Evolutionary conservation across 2,113 vertebrate species (phyloP).

Genomic region (Xiphophorus hellerii): DNA sequence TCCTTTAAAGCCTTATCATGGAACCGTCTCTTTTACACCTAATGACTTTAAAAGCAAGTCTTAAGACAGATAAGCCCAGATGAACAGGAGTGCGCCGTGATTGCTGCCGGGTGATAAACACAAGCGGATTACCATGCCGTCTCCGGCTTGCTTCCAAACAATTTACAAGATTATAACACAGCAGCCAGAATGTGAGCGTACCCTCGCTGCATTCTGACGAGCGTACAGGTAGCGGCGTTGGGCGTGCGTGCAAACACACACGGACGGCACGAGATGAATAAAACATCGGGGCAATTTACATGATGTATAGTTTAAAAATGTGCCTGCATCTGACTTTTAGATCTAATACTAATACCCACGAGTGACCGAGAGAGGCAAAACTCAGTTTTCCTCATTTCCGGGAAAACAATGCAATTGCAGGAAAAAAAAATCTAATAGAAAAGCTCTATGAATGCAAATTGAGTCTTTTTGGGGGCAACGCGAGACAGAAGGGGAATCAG

Average conservation of each 20-base stretch:
- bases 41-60: constrained; percentile 74
- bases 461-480: constrained; percentile 55
- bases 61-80: constrained; percentile 65
- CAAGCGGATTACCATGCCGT: constrained; percentile 71
- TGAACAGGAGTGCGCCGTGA: constrained; percentile 64
- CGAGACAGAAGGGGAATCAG: constrained; percentile 54
- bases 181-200: constrained; percentile 43
- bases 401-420: constrained; percentile 69
- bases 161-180: constrained; percentile 69
- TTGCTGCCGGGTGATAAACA: constrained; percentile 71
- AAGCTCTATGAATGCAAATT: constrained; percentile 82
- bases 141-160: constrained; percentile 64
- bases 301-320: constrained; percentile 76
- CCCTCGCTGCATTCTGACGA: constrained; percentile 47
- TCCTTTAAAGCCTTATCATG: constrained; percentile 69
- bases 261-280: constrained; percentile 69
- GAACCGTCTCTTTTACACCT: constrained; percentile 57
- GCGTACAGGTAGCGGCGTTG: constrained; percentile 64
- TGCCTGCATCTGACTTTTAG: constrained; percentile 68
- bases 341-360: constrained; percentile 70
- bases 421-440: constrained; percentile 77
- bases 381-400: constrained; percentile 51
- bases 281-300: constrained; percentile 79
- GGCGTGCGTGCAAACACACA: neutral
- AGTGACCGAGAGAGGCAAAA: constrained; percentile 43